These are phyloP conservation scores for Antheraea assamensis DNA, from an alignment of 2,888 invertebrate species.

Conservation along the genomic window DNA sequence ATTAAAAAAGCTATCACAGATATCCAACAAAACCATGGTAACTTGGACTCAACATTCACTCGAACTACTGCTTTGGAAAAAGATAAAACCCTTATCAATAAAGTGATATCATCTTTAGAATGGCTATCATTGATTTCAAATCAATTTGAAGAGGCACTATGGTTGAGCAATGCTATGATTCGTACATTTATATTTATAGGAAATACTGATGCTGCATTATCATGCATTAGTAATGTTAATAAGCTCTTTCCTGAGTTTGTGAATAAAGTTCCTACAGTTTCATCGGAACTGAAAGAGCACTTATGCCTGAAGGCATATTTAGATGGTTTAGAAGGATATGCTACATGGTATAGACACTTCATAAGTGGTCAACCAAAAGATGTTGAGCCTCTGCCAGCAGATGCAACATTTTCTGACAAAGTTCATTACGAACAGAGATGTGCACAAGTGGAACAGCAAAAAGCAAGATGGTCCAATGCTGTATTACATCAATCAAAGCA, in stretches of 20 bases:
- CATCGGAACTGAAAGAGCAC: conserved; percentile 87
- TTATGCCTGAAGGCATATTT: conserved; percentile 94
- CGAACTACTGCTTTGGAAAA: conserved; percentile 84
- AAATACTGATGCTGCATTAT: conserved; percentile 91
- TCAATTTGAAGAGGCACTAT: conserved; percentile 90
- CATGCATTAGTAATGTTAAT: conserved; percentile 81
- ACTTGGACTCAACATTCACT: conserved; percentile 82
- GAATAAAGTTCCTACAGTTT: conserved; percentile 64
- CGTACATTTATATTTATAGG: conserved; percentile 91
- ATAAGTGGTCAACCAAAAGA: conserved; percentile 90
- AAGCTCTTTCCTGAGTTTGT: conserved; percentile 67
- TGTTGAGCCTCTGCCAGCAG: conserved; percentile 81
- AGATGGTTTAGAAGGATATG: conserved; percentile 93
- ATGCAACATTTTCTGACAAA: conserved; percentile 91
- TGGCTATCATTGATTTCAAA: conserved; percentile 92
- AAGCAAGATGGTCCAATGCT: conserved; percentile 88
- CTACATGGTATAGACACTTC: conserved; percentile 93
- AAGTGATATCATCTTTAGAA: conserved; percentile 85
- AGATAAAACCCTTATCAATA: conserved; percentile 67
- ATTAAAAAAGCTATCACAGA: conserved; percentile 87
- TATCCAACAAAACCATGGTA: conserved; percentile 74
- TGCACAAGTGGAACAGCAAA: conserved; percentile 89
- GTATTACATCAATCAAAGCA: conserved; percentile 88
- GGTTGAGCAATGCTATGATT: conserved; percentile 94
- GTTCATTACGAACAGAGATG: conserved; percentile 93